phyloP scores from a whole-genome alignment of 92 coral and sea anemone species.

The Bergia sp. region DNA sequence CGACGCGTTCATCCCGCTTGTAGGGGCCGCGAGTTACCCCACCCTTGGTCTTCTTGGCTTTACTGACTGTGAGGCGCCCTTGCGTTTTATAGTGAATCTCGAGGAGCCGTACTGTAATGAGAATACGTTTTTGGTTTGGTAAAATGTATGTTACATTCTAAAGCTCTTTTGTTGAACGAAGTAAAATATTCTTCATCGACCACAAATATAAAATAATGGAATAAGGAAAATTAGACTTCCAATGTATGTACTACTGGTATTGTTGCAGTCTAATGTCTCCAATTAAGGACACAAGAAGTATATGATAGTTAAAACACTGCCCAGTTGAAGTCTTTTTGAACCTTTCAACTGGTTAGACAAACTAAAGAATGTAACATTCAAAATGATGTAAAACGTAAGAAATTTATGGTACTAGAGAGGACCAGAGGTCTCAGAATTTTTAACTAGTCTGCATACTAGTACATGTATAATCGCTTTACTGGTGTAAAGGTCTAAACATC shows the following conservation, averaged over 20 bases:
- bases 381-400: too few relatives aligned
- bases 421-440: too few relatives aligned
- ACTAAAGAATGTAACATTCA: background rate
- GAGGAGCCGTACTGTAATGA: conserved; percentile 36
- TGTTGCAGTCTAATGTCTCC: background rate
- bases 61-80: background rate
- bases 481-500: too few relatives aligned
- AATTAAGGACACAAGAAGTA: too few relatives aligned
- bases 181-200: conserved; percentile 9
- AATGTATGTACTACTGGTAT: background rate
- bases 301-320: background rate
- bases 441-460: too few relatives aligned
- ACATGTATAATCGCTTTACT: too few relatives aligned
- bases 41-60: conserved; percentile 2
- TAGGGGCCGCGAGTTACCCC: conserved; percentile 37
- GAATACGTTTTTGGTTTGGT: background rate
- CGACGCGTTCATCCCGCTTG: conserved; percentile 55
- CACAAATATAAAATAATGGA: background rate
- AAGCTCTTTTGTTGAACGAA: background rate
- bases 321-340: background rate
- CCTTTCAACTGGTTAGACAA: background rate
- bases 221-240: background rate
- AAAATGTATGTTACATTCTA: too few relatives aligned
- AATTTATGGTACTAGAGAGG: too few relatives aligned
- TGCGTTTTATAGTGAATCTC: conserved; percentile 34